Evolutionary conservation across 2,888 invertebrate genomes (phyloP).

Genomic region (Rhodophaea formosa): DNA sequence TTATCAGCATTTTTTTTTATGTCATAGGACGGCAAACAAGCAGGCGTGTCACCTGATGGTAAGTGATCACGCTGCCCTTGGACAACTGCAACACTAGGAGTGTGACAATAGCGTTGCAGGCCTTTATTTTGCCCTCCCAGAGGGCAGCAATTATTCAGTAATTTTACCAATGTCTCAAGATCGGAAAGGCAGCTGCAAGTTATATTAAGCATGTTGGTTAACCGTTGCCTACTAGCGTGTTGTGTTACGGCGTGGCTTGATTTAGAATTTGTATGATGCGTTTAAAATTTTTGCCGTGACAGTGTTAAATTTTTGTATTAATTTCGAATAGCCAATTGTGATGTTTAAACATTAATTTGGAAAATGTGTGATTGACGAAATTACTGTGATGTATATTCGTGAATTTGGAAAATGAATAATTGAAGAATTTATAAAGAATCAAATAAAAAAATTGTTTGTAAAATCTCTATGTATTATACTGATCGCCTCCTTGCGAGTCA

Average conservation of each 20-base stretch:
- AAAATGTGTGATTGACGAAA: not conserved
- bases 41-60: no score
- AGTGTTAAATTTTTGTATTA: constrained; percentile 1
- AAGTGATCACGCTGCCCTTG: no score
- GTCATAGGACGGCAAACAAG: no score
- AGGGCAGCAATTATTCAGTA: no score
- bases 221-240: not conserved
- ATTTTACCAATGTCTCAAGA: not conserved
- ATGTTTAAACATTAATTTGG: not conserved
- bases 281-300: not conserved
- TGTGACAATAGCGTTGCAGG: no score
- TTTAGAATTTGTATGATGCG: not conserved
- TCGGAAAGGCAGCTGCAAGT: not conserved
- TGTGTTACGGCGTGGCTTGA: not conserved
- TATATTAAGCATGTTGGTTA: not conserved
- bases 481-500: no score
- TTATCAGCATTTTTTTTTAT: no score
- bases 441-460: no score
- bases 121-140: no score
- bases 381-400: not conserved
- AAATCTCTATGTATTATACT: no score
- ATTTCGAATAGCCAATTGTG: constrained; percentile 1
- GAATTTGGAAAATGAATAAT: not conserved
- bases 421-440: not conserved
- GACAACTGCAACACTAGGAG: no score